A percentile compares a stretch with the other conserved stretches of the same genome.
phyloP scores from a whole-genome alignment of 2,113 vertebrate genomes.

The Mohoua ochrocephala region DNA sequence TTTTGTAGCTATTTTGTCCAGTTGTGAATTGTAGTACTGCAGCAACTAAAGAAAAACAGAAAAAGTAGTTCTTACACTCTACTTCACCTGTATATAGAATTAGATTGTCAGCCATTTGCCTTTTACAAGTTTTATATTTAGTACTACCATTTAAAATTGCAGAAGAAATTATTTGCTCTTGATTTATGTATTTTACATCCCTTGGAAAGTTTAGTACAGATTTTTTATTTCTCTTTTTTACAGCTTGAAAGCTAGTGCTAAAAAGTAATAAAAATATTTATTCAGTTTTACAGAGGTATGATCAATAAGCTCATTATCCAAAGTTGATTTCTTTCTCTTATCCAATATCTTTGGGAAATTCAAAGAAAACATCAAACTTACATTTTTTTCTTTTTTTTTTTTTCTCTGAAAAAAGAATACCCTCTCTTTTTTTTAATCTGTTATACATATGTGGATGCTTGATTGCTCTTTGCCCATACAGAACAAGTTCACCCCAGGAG shows the following conservation, averaged over 20 bases:
- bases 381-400: not conserved
- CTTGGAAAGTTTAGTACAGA: not conserved
- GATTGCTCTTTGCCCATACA: not conserved
- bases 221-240: not conserved
- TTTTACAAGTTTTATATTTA: not conserved
- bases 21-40: not conserved
- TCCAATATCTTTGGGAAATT: not conserved
- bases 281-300: not conserved
- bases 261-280: not conserved
- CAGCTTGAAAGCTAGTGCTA: not conserved
- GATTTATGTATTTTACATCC: not conserved
- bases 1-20: not conserved
- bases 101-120: not conserved
- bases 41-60: not conserved
- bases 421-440: accelerated
- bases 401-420: not conserved
- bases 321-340: not conserved
- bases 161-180: not conserved
- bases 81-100: not conserved
- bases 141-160: not conserved
- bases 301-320: not conserved
- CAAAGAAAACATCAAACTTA: not conserved
- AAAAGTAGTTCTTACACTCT: not conserved
- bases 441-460: not conserved
- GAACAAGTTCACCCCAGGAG: not conserved